Base-by-base conservation (phyloP, 1,140 invertebrate genomes). In the Plutomurus gul region DNA sequence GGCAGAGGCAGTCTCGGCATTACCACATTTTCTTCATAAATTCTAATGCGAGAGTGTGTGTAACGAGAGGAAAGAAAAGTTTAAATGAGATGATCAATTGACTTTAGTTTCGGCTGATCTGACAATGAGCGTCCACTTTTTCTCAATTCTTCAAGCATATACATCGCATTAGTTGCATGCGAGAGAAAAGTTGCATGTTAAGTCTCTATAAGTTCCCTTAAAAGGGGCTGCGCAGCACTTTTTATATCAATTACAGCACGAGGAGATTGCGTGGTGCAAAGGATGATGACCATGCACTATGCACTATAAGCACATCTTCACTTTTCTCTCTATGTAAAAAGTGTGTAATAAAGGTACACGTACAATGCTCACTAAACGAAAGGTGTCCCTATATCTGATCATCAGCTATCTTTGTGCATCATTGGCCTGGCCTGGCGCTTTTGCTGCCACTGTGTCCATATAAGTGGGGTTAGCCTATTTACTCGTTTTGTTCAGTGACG, bases 251-350 rank as follows among this genome's bases (percentile, higher is more conserved):
- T 75, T 75, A 75, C 73, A 75, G 22, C 30, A 49, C 43, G 30
- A 47, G 73, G 40, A 51, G 73, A 75, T 75, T 75, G 73, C 73
- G 73, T 75, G 73, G 49, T 75, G 47, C 73, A 30, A 75, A 75
- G 27, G 47, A 75, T 75, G 40, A 47, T 75, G 73, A 49, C 73
- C 43, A 75, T 75, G 73, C 39, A 65, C 56, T 65, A 65, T 65
- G 56, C 56, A 65, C 56, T n/a, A n/a, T n/a, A n/a, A n/a, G n/a
- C n/a, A n/a, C n/a, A n/a, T n/a, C n/a, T n/a, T n/a, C n/a, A n/a
- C n/a, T n/a, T n/a, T n/a, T n/a, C n/a, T n/a, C n/a, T n/a, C n/a
- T n/a, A n/a, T n/a, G n/a, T n/a, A n/a, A n/a, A 33, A 8, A 25
- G 56, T 65, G n/a, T 65, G 11, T 36, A 25, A 25, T 60, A 11